phyloP scores from a whole-genome alignment of 2,888 invertebrate species.

The Chrysolina oricalcia region DNA sequence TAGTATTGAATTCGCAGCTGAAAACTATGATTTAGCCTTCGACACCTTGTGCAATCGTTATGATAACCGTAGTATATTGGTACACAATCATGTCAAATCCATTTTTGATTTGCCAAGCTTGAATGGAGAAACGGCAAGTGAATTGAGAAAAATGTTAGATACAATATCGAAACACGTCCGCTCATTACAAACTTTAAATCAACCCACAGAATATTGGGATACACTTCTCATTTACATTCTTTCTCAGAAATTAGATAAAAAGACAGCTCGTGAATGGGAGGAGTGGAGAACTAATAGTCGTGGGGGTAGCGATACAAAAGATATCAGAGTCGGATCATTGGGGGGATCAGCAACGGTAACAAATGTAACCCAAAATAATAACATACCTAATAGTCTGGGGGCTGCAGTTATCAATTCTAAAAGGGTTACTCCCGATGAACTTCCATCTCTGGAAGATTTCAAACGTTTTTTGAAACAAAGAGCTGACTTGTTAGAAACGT shows the following conservation, averaged over 20 bases:
- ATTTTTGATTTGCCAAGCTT: slow-evolving; percentile 3
- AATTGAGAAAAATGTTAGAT: neutral
- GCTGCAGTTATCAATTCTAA: neutral
- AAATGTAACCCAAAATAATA: neutral
- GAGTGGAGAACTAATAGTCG: neutral
- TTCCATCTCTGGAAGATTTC: slow-evolving; percentile 2
- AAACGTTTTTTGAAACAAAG: slow-evolving; percentile 8
- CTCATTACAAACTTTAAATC: neutral
- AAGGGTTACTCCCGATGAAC: neutral
- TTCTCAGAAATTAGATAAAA: slow-evolving; percentile 13
- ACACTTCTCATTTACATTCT: slow-evolving; percentile 10
- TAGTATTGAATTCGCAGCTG: neutral
- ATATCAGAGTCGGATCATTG: too few species aligned
- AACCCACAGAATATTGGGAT: slow-evolving; percentile 13
- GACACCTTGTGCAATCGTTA: slow-evolving; percentile 5
- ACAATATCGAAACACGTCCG: slow-evolving; percentile 1
- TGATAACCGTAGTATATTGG: slow-evolving; percentile 4
- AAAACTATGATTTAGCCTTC: slow-evolving; percentile 17
- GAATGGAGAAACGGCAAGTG: neutral
- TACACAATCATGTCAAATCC: slow-evolving; percentile 16
- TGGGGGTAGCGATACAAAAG: neutral
- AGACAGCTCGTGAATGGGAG: slow-evolving; percentile 13
- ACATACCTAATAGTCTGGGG: neutral
- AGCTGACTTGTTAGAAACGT: neutral
- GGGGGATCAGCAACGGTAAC: neutral